Evolutionary conservation across 1,140 invertebrate species (phyloP).

Genomic region (Atta texana): DNA sequence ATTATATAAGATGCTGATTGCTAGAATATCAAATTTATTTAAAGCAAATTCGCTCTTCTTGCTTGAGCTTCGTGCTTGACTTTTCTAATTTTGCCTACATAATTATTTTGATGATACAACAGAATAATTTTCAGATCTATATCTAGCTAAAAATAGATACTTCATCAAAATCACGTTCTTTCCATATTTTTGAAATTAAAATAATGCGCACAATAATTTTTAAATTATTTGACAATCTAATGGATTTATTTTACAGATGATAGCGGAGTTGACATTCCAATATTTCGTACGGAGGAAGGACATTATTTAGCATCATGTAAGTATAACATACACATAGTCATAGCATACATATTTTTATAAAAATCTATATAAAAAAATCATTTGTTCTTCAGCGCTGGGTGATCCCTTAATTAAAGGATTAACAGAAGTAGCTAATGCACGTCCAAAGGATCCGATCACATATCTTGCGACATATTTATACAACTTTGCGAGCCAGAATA

Average conservation of each 20-base stretch:
- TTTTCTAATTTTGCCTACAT: too few relatives aligned
- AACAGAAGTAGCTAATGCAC: constrained; percentile 93
- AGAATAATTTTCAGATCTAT: too few relatives aligned
- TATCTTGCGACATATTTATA: constrained; percentile 94
- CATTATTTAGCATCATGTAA: constrained; percentile 93
- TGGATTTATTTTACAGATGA: constrained; percentile 83
- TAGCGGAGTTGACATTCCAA: constrained; percentile 89
- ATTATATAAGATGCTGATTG: too few relatives aligned
- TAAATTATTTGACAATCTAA: not conserved
- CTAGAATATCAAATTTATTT: too few relatives aligned
- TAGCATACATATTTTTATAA: not conserved
- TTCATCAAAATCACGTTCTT: too few relatives aligned
- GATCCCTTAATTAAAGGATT: constrained; percentile 95
- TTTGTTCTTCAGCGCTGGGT: constrained; percentile 90
- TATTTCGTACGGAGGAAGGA: constrained; percentile 93
- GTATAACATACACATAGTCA: constrained; percentile 71
- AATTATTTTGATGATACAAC: too few relatives aligned
- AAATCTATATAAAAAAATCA: constrained; percentile 38
- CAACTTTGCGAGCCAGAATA: constrained; percentile 89
- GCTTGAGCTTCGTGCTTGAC: too few relatives aligned
- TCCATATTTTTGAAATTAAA: constrained; percentile 8
- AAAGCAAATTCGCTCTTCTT: too few relatives aligned
- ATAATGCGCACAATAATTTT: not conserved
- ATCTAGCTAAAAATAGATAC: too few relatives aligned
- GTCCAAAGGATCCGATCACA: constrained; percentile 93